Evolutionary conservation across 2,797 vertebrate species (phyloP), one percentile per base, ranked within the genome.

Genomic region (Sebastes vulpes): DNA sequence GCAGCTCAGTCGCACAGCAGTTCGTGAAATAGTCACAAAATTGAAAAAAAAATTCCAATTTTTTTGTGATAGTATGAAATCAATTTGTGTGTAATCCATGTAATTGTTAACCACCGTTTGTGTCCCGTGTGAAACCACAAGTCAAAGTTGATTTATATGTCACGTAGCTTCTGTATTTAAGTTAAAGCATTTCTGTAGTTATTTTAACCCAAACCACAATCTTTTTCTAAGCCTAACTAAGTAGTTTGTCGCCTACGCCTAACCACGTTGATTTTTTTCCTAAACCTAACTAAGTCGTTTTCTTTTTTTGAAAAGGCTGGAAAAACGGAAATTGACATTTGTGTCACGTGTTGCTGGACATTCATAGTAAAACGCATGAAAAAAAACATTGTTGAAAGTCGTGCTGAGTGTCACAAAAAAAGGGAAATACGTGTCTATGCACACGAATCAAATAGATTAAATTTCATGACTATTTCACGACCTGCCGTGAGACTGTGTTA

Each of bases 71-170:
- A 48, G 16, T 0, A 48, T 18, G 16, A 48, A 48, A 48, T 48
- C 16, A 48, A n/a, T 48, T 48, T 0, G 16, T 48, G 0, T 48
- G 16, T 18, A 46, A 46, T 46, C 16, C 16, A 46, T 0, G 6
- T 18, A 46, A 18, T 46, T 46, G 16, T 48, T n/a, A 2, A 48
- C 16, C 0, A 0, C 6, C 1, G 16, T 48, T 48, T 48, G 42
- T 48, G 42, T 48, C 42, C 6, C 16, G 16, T 48, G 42, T 48
- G 42, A 48, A 48, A n/a, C 42, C 42, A 48, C 16, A 48, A 48
- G 42, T n/a, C 42, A 48, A n/a, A 7, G 16, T n/a, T 48, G 6
- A 48, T 48, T 48, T n/a, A 48, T 46, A 18, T 48, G 42, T 48
- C 42, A 48, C 42, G 1, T 48, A 14, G 12, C 14, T 42, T 42